Evolutionary conservation across 1,140 invertebrate species (phyloP), one percentile per base, ranked within the genome.

Genomic region (Orchesella cincta): DNA sequence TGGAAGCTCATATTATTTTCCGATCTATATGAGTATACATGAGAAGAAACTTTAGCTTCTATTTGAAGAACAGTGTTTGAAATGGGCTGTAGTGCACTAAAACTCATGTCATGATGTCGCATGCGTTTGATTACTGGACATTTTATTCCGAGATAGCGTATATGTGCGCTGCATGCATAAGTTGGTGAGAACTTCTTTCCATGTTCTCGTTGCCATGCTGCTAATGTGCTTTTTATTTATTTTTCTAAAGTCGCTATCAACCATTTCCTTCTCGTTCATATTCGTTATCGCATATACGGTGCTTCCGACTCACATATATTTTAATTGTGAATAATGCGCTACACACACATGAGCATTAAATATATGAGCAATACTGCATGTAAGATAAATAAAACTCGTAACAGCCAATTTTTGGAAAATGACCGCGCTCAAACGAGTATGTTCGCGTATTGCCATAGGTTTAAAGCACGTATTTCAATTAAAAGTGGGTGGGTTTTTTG

Each of bases 281-380:
- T 62, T 8, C 26, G 5, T 46, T 62, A 62, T 18, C 54, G 16
- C 54, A 62, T 62, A 28, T 62, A n/a, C 23, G 12, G 8, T 26
- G 23, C 62, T 67, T 67, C 62, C 62, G 62, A 67, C 62, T 67
- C 62, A 31, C 62, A 23, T 67, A 67, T 67, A 67, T 67, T 67
- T 67, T 67, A 67, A 67, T 67, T 67, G 62, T 67, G 62, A 67
- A 67, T 67, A 67, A 67, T 67, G 62, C 26, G 14, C 14, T 57
- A 18, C 12, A 3, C n/a, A 57, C 54, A n/a, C n/a, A n/a, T n/a
- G n/a, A n/a, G n/a, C n/a, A n/a, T n/a, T n/a, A n/a, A 26, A 57
- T 57, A 57, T 57, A 12, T 46, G 8, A 12, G 39, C 39, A 20
- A 46, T 46, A n/a, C n/a, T n/a, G n/a, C n/a, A 46, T n/a, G 54